Percentiles rank a stretch among this genome's conserved stretches.
These are phyloP conservation scores for Cremastinae sp. DNA, from an alignment of 2,888 invertebrate genomes.

Conservation along the genomic window DNA sequence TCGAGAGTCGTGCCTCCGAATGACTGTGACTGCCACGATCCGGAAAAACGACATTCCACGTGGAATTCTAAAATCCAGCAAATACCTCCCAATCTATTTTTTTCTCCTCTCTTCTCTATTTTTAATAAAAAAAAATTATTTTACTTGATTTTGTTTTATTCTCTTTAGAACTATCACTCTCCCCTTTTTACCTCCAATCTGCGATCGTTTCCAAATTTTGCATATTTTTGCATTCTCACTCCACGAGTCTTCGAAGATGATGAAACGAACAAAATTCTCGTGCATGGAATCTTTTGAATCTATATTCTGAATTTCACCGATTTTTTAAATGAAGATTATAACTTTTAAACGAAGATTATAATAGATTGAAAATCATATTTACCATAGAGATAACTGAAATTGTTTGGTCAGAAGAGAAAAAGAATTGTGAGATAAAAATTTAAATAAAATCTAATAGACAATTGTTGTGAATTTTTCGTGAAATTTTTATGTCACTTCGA, in stretches of 20 bases:
- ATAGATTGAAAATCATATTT: too few relatives aligned
- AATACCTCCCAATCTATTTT: slow-evolving; percentile 31
- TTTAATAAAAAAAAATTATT: slow-evolving; percentile 5
- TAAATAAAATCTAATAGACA: too few relatives aligned
- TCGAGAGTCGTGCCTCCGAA: slow-evolving; percentile 58
- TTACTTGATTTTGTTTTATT: slow-evolving; percentile 3
- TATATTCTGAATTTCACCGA: background rate
- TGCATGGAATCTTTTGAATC: background rate
- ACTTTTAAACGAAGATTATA: too few relatives aligned
- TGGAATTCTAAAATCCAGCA: slow-evolving; percentile 59
- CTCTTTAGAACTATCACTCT: background rate
- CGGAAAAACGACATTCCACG: slow-evolving; percentile 64
- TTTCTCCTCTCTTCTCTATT: background rate
- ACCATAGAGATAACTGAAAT: too few relatives aligned
- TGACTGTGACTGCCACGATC: slow-evolving; percentile 50
- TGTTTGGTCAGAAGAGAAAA: too few relatives aligned
- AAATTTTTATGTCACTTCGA: background rate
- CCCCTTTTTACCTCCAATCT: slow-evolving; percentile 1
- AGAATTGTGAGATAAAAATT: too few relatives aligned
- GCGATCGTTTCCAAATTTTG: slow-evolving; percentile 55
- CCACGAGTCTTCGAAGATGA: background rate
- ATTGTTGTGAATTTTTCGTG: background rate
- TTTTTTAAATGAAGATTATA: too few relatives aligned
- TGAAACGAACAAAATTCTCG: too few relatives aligned
- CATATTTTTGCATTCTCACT: slow-evolving; percentile 60